These are phyloP conservation scores for Anarrhichthys ocellatus DNA, from an alignment of 2,113 vertebrate genomes.

Conservation along the genomic window DNA sequence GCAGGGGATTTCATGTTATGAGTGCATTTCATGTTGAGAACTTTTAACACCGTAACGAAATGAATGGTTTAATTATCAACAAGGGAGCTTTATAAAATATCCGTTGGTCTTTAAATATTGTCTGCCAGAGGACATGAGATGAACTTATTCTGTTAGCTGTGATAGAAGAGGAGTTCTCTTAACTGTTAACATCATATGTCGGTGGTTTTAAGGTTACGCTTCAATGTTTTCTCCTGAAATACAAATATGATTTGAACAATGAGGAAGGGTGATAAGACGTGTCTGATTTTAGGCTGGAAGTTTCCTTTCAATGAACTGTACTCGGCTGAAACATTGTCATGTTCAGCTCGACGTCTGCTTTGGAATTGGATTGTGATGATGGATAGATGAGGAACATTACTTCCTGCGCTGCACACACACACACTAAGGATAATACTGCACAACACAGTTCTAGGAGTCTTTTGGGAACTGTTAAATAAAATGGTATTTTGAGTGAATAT, in stretches of 20 bases:
- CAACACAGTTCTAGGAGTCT: not conserved
- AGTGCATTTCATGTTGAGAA: not conserved
- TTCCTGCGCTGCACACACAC: slow-evolving; percentile 2
- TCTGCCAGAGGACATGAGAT: slow-evolving; percentile 6
- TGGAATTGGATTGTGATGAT: slow-evolving; percentile 32
- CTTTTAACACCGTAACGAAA: not conserved
- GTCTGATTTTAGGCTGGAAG: not conserved
- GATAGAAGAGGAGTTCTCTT: not conserved
- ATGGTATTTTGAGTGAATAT: not conserved
- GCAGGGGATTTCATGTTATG: slow-evolving; percentile 23
- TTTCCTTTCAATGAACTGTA: slow-evolving; percentile 1
- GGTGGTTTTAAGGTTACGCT: not conserved
- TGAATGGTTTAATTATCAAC: not conserved
- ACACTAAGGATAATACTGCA: not conserved
- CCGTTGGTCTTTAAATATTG: not conserved
- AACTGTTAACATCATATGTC: not conserved
- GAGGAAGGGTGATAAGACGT: not conserved
- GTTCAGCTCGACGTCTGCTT: not conserved
- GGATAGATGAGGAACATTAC: slow-evolving; percentile 19
- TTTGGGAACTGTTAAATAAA: not conserved
- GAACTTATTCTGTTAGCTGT: slow-evolving; percentile 5
- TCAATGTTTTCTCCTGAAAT: not conserved
- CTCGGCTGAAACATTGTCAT: slow-evolving; percentile 12
- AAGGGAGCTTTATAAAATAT: slow-evolving; percentile 16
- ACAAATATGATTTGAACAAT: not conserved